phyloP scores from a whole-genome alignment of 1,140 invertebrate genomes.

The Matsumurasca onukii region DNA sequence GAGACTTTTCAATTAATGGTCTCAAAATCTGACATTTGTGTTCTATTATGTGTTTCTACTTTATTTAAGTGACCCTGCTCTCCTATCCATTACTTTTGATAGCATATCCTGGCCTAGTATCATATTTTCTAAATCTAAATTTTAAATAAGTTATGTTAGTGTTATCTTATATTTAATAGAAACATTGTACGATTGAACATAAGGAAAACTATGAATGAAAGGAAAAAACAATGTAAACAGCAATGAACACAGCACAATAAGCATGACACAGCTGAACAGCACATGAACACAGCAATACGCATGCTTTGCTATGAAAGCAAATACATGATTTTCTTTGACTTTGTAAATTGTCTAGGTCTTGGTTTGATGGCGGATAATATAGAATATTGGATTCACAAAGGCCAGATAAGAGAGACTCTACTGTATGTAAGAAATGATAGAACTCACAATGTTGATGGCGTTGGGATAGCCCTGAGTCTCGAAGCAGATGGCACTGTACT shows the following conservation, averaged over 20 bases:
- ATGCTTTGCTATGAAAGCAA: not conserved
- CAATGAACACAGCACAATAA: not conserved
- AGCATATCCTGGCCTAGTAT: no score
- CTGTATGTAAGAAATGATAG: not conserved
- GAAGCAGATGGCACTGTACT: conserved; percentile 81
- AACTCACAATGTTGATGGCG: conserved; percentile 76
- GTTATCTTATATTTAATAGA: no score
- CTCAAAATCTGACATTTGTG: no score
- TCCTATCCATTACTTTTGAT: no score
- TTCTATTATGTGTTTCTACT: no score
- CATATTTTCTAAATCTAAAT: no score
- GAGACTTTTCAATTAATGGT: no score
- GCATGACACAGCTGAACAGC: not conserved
- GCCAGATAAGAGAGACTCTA: not conserved
- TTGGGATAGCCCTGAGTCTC: conserved; percentile 94
- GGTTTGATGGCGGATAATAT: not conserved
- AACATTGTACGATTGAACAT: no score
- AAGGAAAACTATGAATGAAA: no score
- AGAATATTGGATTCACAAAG: not conserved
- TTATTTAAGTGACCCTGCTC: no score
- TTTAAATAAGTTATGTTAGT: no score
- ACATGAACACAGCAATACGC: not conserved
- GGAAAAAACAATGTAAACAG: no score
- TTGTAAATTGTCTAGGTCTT: not conserved
- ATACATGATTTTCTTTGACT: not conserved